These are phyloP conservation scores for Xiphorhynchus erythropygius DNA, from an alignment of 2,797 vertebrate genomes.

Conservation along the genomic window DNA sequence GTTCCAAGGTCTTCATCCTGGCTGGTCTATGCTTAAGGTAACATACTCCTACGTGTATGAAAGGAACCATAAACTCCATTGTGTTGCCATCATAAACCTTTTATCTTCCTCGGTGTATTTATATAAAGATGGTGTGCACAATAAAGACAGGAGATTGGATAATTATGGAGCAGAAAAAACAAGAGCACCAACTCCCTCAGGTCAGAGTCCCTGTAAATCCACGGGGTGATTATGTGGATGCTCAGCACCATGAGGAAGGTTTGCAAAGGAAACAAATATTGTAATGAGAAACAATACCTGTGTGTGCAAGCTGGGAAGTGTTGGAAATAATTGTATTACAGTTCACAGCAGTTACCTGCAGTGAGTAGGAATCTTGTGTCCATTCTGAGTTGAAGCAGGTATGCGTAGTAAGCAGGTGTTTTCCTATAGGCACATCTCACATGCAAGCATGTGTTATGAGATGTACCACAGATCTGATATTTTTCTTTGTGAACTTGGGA, in stretches of 20 bases:
- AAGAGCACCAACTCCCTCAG: rapidly evolving
- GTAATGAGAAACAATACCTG: rapidly evolving
- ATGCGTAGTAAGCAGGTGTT: slow-evolving; percentile 62
- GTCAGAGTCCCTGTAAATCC: neutral
- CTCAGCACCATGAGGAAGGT: neutral
- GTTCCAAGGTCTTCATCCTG: neutral
- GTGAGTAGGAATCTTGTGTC: neutral
- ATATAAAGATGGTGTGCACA: neutral
- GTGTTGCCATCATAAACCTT: neutral
- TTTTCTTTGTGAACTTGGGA: slow-evolving; percentile 39
- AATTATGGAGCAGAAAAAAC: neutral
- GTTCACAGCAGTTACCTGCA: slow-evolving; percentile 13
- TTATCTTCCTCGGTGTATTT: neutral
- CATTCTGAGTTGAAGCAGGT: slow-evolving; percentile 35
- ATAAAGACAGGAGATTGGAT: neutral
- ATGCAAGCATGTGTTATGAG: slow-evolving; percentile 60
- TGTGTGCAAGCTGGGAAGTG: neutral
- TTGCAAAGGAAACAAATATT: neutral
- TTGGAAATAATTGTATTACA: neutral
- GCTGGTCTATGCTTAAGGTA: neutral
- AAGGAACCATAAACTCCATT: neutral
- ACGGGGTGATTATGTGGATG: rapidly evolving
- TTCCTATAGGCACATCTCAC: slow-evolving; percentile 61
- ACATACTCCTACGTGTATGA: neutral
- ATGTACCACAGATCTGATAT: slow-evolving; percentile 62